A percentile compares a stretch with the other conserved stretches of the same genome.
Evolutionary conservation across 53 echinoderm and acorn worm genomes (phyloP).

Genomic region (Holothuria scabra): DNA sequence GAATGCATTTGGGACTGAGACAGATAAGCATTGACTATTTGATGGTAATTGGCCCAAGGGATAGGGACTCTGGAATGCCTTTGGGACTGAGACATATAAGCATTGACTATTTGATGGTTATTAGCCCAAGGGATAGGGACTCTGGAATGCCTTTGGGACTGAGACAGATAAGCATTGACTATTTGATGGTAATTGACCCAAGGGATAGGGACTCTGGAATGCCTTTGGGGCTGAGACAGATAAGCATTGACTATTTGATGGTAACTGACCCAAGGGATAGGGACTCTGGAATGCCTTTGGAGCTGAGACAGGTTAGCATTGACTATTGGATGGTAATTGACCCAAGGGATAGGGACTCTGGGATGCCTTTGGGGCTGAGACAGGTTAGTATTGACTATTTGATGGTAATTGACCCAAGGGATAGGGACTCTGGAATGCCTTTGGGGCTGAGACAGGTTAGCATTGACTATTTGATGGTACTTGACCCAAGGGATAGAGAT

Average conservation of each 20-base stretch:
- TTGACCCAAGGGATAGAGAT: conserved; percentile 86
- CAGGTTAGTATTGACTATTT: too few relatives aligned
- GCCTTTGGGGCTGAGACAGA: conserved; percentile 93
- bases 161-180: conserved; percentile 92
- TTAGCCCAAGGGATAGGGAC: conserved; percentile 86
- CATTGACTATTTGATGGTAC: too few relatives aligned
- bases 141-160: conserved; percentile 89
- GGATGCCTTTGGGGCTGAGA: conserved; percentile 90
- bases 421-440: conserved; percentile 83
- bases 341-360: conserved; percentile 81
- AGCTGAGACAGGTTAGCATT: conserved; percentile 91
- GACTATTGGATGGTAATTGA: too few relatives aligned
- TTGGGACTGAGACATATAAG: conserved; percentile 90
- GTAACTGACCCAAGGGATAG: conserved; percentile 90
- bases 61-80: conserved; percentile 83
- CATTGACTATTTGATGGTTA: too few relatives aligned
- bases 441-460: conserved; percentile 91
- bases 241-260: too few relatives aligned
- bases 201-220: conserved; percentile 81
- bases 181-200: conserved; percentile 94
- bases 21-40: too few relatives aligned
- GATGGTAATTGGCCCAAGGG: conserved; percentile 92
- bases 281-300: conserved; percentile 84
- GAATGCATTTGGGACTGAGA: conserved; percentile 89
- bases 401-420: conserved; percentile 91